phyloP scores from a whole-genome alignment of 2,888 invertebrate genomes.

The Harpalus rufipes region DNA sequence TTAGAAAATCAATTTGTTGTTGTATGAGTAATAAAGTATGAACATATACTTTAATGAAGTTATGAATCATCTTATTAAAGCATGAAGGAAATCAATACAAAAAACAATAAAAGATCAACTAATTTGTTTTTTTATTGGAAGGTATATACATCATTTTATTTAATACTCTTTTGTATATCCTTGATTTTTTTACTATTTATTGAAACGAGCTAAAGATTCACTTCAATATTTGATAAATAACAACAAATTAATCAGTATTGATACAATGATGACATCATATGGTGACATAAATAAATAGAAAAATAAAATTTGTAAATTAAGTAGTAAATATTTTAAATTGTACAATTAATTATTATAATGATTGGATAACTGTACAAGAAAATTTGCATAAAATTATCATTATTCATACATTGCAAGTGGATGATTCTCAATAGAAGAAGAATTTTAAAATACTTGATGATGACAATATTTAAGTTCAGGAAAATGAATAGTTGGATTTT shows the following conservation, averaged over 20 bases:
- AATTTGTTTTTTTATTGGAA: neutral
- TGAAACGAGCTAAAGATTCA: neutral
- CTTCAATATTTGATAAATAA: neutral
- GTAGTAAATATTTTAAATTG: neutral
- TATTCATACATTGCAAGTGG: neutral
- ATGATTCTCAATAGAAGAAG: no score
- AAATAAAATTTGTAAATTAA: neutral
- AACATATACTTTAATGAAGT: neutral
- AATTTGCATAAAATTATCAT: neutral
- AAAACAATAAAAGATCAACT: neutral
- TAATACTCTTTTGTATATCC: neutral
- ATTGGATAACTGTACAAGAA: neutral
- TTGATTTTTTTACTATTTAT: neutral
- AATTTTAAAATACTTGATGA: no score
- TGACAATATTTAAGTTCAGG: no score
- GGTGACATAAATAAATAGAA: neutral
- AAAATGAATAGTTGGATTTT: no score
- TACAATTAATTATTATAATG: neutral
- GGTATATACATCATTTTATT: neutral
- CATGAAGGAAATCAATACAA: neutral
- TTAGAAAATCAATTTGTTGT: neutral
- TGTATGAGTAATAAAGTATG: neutral
- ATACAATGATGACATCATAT: neutral
- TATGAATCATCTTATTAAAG: neutral
- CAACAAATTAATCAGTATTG: constrained; percentile 1